Evolutionary conservation across 1,140 invertebrate species (phyloP).

Genomic region (Eueides isabella): DNA sequence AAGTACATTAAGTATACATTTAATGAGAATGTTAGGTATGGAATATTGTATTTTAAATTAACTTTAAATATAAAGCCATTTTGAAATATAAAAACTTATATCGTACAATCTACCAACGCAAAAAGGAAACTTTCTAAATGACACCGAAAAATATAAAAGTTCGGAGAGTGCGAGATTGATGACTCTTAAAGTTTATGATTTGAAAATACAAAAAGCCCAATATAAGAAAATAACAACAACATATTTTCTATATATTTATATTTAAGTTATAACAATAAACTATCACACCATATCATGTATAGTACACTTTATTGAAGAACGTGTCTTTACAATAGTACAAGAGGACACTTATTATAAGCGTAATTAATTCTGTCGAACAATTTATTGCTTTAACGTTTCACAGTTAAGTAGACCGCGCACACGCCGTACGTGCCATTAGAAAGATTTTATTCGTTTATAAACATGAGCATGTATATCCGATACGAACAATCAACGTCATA

Average conservation of each 20-base stretch:
- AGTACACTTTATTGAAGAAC: background rate
- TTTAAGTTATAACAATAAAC: no score
- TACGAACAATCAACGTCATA: background rate
- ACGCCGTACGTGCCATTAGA: constrained; percentile 39
- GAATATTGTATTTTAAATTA: no score
- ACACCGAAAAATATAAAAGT: background rate
- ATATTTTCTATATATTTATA: background rate
- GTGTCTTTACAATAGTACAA: constrained; percentile 2
- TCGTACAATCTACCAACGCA: background rate
- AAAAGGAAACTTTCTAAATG: background rate
- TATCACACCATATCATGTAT: no score
- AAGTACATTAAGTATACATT: no score
- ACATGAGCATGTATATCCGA: constrained; percentile 29
- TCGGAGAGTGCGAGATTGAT: background rate
- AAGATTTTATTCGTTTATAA: constrained; percentile 48
- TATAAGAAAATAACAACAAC: background rate
- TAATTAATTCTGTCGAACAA: constrained; percentile 8
- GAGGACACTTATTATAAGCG: background rate
- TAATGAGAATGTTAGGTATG: no score
- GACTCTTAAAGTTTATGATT: background rate
- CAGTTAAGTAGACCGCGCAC: constrained; percentile 22
- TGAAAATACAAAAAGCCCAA: background rate
- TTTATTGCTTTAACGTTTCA: constrained; percentile 43
- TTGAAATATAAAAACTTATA: background rate
- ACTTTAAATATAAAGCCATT: background rate